Conservation (phyloP, 2,797 vertebrate species). For the Karalla daura region DNA sequence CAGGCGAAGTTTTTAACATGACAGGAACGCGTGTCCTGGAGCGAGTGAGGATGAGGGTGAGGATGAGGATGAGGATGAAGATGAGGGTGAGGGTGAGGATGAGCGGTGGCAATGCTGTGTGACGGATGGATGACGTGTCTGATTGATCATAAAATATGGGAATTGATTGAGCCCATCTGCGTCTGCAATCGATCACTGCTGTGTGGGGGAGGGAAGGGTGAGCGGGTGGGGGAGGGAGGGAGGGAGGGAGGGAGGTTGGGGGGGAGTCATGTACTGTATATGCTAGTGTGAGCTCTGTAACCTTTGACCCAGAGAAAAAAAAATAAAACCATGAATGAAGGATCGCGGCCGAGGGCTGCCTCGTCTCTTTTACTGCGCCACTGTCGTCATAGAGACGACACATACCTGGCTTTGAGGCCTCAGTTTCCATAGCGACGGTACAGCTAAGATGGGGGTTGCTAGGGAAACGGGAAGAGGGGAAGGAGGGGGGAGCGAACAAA, state of each 20-base stretch:
- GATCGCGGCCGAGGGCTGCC: conserved; percentile 35
- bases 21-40: conserved; percentile 32
- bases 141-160: conserved; percentile 51
- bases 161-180: conserved; percentile 37
- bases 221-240: neutral
- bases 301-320: conserved; percentile 69
- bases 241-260: neutral
- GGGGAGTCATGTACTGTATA: conserved; percentile 52
- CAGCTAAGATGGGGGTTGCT: conserved; percentile 77
- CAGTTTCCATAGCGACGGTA: conserved; percentile 81
- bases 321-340: conserved; percentile 77
- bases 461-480: conserved; percentile 77
- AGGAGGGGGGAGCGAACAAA: conserved; percentile 59
- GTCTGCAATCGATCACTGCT: conserved; percentile 52
- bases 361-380: conserved; percentile 45
- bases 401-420: conserved; percentile 68
- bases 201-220: neutral
- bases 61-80: neutral
- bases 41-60: neutral
- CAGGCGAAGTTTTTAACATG: conserved; percentile 61
- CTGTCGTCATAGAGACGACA: conserved; percentile 68
- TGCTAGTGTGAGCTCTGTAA: conserved; percentile 70
- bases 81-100: conserved; percentile 11
- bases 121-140: conserved; percentile 45
- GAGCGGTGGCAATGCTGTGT: conserved; percentile 24